Evolutionary conservation across 2,113 vertebrate species (phyloP), one percentile per base, ranked within the genome.

Genomic region (Nothobranchius kuhntae): DNA sequence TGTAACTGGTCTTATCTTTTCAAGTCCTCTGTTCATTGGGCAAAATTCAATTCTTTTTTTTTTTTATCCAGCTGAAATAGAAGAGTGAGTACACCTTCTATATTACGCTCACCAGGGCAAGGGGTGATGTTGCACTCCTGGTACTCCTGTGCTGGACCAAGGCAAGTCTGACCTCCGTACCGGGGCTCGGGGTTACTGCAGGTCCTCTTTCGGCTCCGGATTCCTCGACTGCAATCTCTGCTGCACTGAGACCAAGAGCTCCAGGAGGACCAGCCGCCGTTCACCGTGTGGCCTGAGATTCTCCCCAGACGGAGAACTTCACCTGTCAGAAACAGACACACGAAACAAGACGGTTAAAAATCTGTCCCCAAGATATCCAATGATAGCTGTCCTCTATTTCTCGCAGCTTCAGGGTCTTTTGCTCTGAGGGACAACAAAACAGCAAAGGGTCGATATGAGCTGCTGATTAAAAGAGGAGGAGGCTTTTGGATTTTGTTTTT

Each of bases 91-190:
- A 40, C 24, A 40, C 3, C 21, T 52, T 40, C 38, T 40, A 40
- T 40, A 40, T 40, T 40, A 40, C 7, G 50, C 89, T 91, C 82
- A 98, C 97, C 96, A 88, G 97, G 97, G 80, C 97, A 99, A 36
- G 97, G 97, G 24, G 95, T 91, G 65, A 96, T 92, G 87, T 99
- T 99, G 81, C 97, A 99, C 75, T 99, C 97, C 81, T 99, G 97
- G 77, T 96, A 99, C 67, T 99, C 97, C 55, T 96, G 89, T 1
- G 96, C 92, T 0, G 96, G 87, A 2, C 97, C 97, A 0, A 95
- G 81, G 84, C 97, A 99, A 17, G 95, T 93, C 81, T 96, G 86
- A 7, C 97, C 97, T 4, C 97, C 97, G 0, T 94, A 94, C 70
- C 93, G 96, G 70, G 97, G 96, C 84, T 98, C 96, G 0, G 97